Conservation (phyloP, 1,140 invertebrate genomes). For the Neodiprion virginianus region DNA sequence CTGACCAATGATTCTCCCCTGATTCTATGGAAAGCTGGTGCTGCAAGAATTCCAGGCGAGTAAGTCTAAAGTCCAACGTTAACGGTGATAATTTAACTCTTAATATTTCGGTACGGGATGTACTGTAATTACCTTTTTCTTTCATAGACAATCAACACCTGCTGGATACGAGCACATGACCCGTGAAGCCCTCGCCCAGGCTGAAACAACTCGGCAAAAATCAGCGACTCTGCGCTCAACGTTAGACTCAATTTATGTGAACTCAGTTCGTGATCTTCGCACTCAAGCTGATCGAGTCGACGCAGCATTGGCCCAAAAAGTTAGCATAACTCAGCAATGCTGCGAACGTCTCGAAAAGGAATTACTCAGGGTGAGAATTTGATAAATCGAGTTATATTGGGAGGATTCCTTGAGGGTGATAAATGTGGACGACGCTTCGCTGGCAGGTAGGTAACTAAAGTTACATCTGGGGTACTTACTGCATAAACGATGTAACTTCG, state of each 20-base stretch:
- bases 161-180: conserved; percentile 77
- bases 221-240: conserved; percentile 69
- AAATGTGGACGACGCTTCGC: too few relatives aligned
- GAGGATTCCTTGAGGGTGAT: too few relatives aligned
- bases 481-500: neutral
- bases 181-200: conserved; percentile 68
- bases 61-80: conserved; percentile 38
- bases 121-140: conserved; percentile 12
- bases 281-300: conserved; percentile 77
- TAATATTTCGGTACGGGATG: neutral
- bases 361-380: conserved; percentile 62
- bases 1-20: conserved; percentile 69
- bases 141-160: conserved; percentile 68
- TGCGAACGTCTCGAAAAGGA: conserved; percentile 72
- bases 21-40: conserved; percentile 73
- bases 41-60: conserved; percentile 74
- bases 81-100: neutral
- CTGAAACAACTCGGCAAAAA: conserved; percentile 68
- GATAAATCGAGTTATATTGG: neutral
- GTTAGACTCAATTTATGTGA: conserved; percentile 69
- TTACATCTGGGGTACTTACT: neutral
- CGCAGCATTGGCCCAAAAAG: conserved; percentile 68
- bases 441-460: too few relatives aligned
- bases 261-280: conserved; percentile 73
- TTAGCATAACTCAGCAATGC: conserved; percentile 72